Evolutionary conservation across 1,140 invertebrate genomes (phyloP), one percentile per base, ranked within the genome.

Genomic region (Pseudomyrmex pallidus): DNA sequence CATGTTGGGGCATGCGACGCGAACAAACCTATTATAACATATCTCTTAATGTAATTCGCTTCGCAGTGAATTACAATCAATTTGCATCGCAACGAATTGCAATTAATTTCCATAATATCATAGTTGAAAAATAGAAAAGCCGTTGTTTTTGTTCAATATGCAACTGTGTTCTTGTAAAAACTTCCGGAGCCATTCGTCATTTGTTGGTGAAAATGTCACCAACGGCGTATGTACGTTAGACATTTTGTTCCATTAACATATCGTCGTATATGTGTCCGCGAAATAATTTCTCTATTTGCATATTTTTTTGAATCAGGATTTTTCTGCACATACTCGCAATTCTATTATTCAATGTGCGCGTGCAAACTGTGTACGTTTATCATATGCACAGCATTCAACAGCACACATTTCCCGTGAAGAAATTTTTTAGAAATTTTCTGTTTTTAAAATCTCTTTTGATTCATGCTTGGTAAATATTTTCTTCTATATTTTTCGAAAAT

Each of bases 31-130:
- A 59, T 48, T n/a, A 70, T 13, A 13, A 59, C 52, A n/a, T 78
- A 52, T 64, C 17, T 57, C 10, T 57, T 25, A 68, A 68, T 68
- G 5, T 77, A 67, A 48, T 56, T 56, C 8, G 20, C 25, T 46
- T 57, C 10, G 2, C 52, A 56, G 13, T 13, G 46, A 74, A 63
- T 62, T 62, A 50, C 12, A 56, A 56, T 68, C 9, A 22, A 7
- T 59, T 68, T 57, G 63, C 13, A 52, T 52, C 9, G 50, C 5
- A 13, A 52, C 13, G 3, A 52, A 12, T 35, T 35, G 35, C 35
- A 35, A 35, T 35, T 0, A 35, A 35, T 35, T 35, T 35, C 7
- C 50, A 66, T 56, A 66, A 54, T 44, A 46, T 52, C 1, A 20
- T 4, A 44, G 4, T 67, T 0, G 68, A 70, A 67, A 70, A 78